These are phyloP conservation scores for Heliconius ethilla DNA, from an alignment of 2,888 invertebrate genomes.

Conservation along the genomic window DNA sequence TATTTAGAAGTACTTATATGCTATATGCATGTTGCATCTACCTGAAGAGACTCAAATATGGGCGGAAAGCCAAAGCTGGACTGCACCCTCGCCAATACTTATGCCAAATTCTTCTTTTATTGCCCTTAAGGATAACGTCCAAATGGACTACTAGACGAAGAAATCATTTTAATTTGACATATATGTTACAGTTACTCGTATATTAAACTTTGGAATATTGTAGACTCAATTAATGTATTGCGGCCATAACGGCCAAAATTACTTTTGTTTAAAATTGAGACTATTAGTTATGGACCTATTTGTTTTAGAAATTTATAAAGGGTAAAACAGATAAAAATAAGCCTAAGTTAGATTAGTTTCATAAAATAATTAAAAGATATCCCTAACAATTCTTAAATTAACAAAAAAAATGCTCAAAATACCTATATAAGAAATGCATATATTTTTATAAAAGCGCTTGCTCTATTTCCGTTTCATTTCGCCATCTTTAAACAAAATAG, in stretches of 20 bases:
- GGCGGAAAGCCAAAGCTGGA: conserved; percentile 39
- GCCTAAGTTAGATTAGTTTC: too few relatives aligned
- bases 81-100: conserved; percentile 40
- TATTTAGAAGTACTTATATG: conserved; percentile 17
- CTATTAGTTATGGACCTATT: too few relatives aligned
- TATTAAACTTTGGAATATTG: conserved; percentile 13
- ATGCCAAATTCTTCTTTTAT: conserved; percentile 45
- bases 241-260: background rate
- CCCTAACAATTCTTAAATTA: accelerated
- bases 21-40: conserved; percentile 27
- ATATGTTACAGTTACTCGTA: conserved; percentile 33
- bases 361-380: too few relatives aligned
- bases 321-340: too few relatives aligned
- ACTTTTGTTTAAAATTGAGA: background rate
- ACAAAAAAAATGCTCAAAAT: too few relatives aligned
- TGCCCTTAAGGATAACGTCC: conserved; percentile 42
- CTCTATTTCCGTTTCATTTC: too few relatives aligned
- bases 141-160: conserved; percentile 39
- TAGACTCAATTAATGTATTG: conserved; percentile 7
- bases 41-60: conserved; percentile 37
- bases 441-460: too few relatives aligned
- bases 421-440: too few relatives aligned
- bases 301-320: too few relatives aligned
- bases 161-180: conserved; percentile 45
- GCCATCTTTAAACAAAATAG: too few relatives aligned